These are phyloP conservation scores for Pelagia noctiluca DNA, from an alignment of 30 jellyfish, hydroid and myxozoan genomes.

Conservation along the genomic window DNA sequence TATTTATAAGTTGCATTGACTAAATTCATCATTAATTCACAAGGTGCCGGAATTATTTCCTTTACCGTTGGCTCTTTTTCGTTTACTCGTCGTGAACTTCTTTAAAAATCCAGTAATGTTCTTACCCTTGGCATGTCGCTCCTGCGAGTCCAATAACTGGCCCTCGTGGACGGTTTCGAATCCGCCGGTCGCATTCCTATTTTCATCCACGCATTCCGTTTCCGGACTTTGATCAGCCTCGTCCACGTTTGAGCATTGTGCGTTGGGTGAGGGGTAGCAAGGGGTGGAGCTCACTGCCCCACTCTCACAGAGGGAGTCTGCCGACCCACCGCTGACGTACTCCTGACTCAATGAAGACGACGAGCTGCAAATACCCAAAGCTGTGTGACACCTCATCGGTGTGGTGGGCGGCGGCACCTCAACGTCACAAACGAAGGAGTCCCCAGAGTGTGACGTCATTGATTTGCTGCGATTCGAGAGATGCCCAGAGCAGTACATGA, in stretches of 20 bases:
- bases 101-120: conserved; percentile 75
- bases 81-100: conserved; percentile 76
- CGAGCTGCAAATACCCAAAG: conserved; percentile 82
- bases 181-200: conserved; percentile 46
- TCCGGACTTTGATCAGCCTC: conserved; percentile 57
- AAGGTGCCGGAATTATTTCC: conserved; percentile 58
- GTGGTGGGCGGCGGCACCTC: conserved; percentile 60
- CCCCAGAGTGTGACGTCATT: conserved; percentile 94
- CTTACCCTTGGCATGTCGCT: conserved; percentile 68
- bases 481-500: conserved; percentile 78
- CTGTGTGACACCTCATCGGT: conserved; percentile 91
- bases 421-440: conserved; percentile 71
- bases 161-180: conserved; percentile 69
- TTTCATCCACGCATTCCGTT: conserved; percentile 61
- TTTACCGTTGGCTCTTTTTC: conserved; percentile 58
- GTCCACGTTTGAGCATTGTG: conserved; percentile 33
- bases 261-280: conserved; percentile 24
- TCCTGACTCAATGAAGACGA: conserved; percentile 83
- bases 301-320: conserved; percentile 45
- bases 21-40: background rate
- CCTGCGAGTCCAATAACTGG: conserved; percentile 46
- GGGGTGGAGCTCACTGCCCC: conserved; percentile 59
- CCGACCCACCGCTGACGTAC: conserved; percentile 57
- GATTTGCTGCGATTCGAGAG: conserved; percentile 87
- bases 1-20: too few species aligned